phyloP scores from a whole-genome alignment of 2,113 vertebrate genomes.

The Egretta garzetta region DNA sequence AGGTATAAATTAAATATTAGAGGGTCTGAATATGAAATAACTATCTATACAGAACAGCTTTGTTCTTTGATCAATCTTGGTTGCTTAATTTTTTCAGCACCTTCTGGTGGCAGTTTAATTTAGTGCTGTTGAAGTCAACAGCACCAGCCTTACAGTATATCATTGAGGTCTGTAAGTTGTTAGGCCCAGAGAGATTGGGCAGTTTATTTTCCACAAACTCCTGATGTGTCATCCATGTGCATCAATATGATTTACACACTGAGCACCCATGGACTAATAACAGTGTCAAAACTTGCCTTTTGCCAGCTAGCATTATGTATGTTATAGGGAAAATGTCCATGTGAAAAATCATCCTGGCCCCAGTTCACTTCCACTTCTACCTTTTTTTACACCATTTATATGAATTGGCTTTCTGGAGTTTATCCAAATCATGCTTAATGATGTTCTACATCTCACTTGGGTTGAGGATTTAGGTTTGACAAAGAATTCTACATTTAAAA shows the following conservation, averaged over 20 bases:
- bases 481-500: neutral
- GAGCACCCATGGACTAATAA: neutral
- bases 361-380: neutral
- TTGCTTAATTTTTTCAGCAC: slow-evolving; percentile 43
- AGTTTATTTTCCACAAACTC: slow-evolving; percentile 53
- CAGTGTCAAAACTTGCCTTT: slow-evolving; percentile 30
- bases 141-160: slow-evolving; percentile 31
- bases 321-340: neutral
- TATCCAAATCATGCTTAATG: neutral
- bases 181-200: slow-evolving; percentile 26
- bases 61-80: slow-evolving; percentile 31
- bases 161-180: slow-evolving; percentile 32
- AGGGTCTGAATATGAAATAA: slow-evolving; percentile 30
- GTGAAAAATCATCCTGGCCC: neutral
- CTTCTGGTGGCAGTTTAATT: slow-evolving; percentile 37
- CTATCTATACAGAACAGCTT: slow-evolving; percentile 10
- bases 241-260: slow-evolving; percentile 3
- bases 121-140: slow-evolving; percentile 22
- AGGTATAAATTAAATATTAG: slow-evolving; percentile 57
- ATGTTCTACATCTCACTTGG: neutral
- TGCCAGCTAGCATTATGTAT: neutral
- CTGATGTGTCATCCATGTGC: neutral
- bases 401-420: neutral
- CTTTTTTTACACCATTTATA: neutral
- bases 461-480: neutral